These are phyloP conservation scores for Speoplatyrhinus poulsoni DNA, from an alignment of 2,113 vertebrate species.

Conservation along the genomic window DNA sequence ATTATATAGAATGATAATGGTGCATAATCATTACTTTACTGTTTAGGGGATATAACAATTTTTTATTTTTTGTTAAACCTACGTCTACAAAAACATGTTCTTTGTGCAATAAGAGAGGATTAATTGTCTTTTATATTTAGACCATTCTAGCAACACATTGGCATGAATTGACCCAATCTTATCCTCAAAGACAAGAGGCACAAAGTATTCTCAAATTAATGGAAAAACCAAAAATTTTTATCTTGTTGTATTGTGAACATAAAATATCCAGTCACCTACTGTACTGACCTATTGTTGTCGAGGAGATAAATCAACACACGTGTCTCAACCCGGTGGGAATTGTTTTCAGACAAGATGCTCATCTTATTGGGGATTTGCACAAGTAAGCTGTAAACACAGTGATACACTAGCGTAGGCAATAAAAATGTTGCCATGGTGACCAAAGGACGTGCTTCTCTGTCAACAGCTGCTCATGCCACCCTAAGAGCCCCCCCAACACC, in stretches of 20 bases:
- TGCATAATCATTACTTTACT: too few species aligned
- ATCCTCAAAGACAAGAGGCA: too few species aligned
- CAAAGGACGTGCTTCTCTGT: constrained; percentile 65
- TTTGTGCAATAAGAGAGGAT: neutral
- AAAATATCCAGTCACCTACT: constrained; percentile 12
- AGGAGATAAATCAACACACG: constrained; percentile 23
- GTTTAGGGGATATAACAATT: too few species aligned
- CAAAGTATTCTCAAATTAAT: too few species aligned
- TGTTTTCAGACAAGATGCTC: constrained; percentile 27
- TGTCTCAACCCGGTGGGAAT: constrained; percentile 23
- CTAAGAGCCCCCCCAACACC: constrained; percentile 50
- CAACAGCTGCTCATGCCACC: constrained; percentile 77
- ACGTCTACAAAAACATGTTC: too few species aligned
- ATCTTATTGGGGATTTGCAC: constrained; percentile 38
- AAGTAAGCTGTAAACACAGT: constrained; percentile 67
- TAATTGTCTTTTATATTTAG: constrained; percentile 20
- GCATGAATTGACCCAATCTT: neutral
- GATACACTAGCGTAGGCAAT: constrained; percentile 62
- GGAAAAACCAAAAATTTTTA: too few species aligned
- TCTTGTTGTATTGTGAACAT: neutral
- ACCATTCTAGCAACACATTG: neutral
- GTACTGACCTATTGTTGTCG: neutral
- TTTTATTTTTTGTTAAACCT: too few species aligned
- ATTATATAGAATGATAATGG: too few species aligned
- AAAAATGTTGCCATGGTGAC: constrained; percentile 74